These are phyloP conservation scores for Synergus gifuensis DNA, from an alignment of 2,888 invertebrate genomes.

Conservation along the genomic window DNA sequence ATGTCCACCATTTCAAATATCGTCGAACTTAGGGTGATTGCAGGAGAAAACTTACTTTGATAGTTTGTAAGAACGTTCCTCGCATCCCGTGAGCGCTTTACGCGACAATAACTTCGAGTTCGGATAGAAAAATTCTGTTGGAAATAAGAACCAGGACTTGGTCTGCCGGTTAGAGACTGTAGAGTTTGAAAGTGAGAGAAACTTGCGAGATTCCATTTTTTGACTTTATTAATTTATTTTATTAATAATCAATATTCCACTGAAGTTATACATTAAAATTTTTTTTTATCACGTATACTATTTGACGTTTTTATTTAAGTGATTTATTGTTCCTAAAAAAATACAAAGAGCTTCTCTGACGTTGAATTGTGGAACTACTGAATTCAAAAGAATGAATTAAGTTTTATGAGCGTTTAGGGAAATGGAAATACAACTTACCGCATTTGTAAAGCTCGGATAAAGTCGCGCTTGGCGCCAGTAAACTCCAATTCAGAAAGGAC, in stretches of 20 bases:
- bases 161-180: slow-evolving; percentile 21
- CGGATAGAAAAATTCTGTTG: slow-evolving; percentile 46
- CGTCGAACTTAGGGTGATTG: slow-evolving; percentile 56
- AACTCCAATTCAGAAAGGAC: slow-evolving; percentile 16
- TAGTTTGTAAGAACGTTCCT: slow-evolving; percentile 42
- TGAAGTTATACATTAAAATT: too few relatives aligned
- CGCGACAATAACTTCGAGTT: slow-evolving; percentile 54
- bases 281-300: background rate
- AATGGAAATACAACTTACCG: slow-evolving; percentile 21
- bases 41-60: slow-evolving; percentile 52
- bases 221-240: slow-evolving; percentile 34
- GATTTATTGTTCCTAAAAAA: background rate
- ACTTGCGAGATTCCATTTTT: slow-evolving; percentile 27
- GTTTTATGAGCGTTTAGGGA: slow-evolving; percentile 40
- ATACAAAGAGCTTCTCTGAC: background rate
- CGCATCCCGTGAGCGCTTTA: slow-evolving; percentile 51
- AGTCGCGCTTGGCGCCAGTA: slow-evolving; percentile 7
- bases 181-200: slow-evolving; percentile 20
- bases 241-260: background rate
- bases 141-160: slow-evolving; percentile 35
- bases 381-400: slow-evolving; percentile 52
- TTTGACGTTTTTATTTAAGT: background rate
- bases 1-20: slow-evolving; percentile 57
- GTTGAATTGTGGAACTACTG: background rate
- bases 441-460: slow-evolving; percentile 20